Base-by-base conservation (phyloP, 2,888 invertebrate species). In the Leptodirus hochenwartii region DNA sequence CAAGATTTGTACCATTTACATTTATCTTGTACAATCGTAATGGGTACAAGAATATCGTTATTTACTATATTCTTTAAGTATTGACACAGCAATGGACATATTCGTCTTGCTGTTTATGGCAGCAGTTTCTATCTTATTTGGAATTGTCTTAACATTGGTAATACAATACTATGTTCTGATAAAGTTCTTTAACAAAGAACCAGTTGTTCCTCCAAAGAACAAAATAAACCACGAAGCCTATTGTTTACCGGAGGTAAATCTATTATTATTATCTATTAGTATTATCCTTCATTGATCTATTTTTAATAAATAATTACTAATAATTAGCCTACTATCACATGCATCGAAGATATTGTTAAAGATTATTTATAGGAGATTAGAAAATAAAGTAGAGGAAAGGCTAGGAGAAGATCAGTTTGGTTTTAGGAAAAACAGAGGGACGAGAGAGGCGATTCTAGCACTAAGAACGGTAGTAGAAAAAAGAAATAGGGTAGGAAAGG, bases 131-230 rank as follows among this genome's bases (percentile, higher is more conserved):
- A 42, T 64, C 40, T 46, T 64, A 34, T 54, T 62, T 39, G 65
- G 65, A 33, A 59, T 62, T 32, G 58, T 62, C 38, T 49, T 64
- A 38, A 64, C 63, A 40, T 47, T 65, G 34, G 49, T 59, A 35
- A 45, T 62, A 22, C 65, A 64, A 46, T 65, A 64, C 49, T 61
- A 64, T 45, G 51, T 62, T 28, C 56, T 62, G 39, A 52, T 64
- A 37, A 53, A 56, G 39, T 58, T 54, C 41, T 59, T 63, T 40
- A 58, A 60, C 38, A 53, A 49, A 38, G 49, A 47, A 37, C 54
- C 56, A 10, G 33, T 47, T 27, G 37, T 35, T 17, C 42, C 43
- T 16, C 44, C 44, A 10, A 41, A 44, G 25, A n/a, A n/a, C n/a
- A 50, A 45, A 37, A 41, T 46, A n/a, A 41, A 41, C 37, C 42